These are phyloP conservation scores for Octopus bimaculoides DNA, from an alignment of 1,140 invertebrate species.

Conservation along the genomic window DNA sequence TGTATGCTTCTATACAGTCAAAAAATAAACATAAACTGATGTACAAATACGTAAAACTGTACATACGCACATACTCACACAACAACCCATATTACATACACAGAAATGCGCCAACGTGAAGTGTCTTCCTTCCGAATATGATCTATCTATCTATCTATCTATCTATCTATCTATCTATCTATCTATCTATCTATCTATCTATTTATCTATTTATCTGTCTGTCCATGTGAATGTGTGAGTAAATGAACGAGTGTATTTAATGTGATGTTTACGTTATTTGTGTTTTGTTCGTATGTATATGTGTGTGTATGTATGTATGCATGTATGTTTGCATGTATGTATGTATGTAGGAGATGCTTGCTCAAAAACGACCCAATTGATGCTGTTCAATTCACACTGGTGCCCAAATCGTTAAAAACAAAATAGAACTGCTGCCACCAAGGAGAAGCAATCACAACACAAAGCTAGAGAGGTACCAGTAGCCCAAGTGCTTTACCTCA, in stretches of 20 bases:
- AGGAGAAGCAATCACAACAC: not conserved
- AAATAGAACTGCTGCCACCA: not conserved
- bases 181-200: not conserved
- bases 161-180: not conserved
- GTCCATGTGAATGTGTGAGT: not conserved
- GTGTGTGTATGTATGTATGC: conserved; percentile 19
- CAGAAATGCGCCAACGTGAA: not conserved
- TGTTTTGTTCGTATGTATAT: conserved; percentile 14
- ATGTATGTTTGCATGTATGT: conserved; percentile 20
- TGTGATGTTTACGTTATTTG: conserved; percentile 7
- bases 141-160: not conserved
- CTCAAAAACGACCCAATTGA: not conserved
- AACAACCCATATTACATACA: not conserved
- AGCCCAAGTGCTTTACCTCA: not conserved
- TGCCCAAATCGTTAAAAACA: not conserved
- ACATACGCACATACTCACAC: no score
- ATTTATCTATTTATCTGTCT: not conserved
- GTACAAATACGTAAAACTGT: no score
- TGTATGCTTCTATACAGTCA: no score
- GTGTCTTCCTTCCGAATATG: not conserved
- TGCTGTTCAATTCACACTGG: not conserved
- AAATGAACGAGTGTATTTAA: conserved; percentile 4
- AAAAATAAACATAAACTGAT: no score
- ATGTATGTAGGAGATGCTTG: conserved; percentile 8
- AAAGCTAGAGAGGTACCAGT: not conserved